These are phyloP conservation scores for Acropternis orthonyx DNA, from an alignment of 2,797 vertebrate genomes.

Conservation along the genomic window DNA sequence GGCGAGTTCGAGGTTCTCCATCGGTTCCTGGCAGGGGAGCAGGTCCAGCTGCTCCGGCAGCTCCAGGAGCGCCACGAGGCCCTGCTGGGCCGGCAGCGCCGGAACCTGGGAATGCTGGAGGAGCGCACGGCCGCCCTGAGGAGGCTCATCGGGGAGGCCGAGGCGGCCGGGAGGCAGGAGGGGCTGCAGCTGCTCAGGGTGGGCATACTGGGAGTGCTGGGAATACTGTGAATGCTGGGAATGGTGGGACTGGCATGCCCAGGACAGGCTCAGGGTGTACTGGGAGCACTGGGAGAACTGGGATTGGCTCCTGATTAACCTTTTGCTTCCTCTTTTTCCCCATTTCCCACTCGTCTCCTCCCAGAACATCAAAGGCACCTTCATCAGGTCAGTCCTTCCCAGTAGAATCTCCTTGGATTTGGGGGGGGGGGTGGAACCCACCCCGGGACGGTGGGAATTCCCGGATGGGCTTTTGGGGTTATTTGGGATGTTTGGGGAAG, in stretches of 20 bases:
- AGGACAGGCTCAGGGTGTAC: neutral
- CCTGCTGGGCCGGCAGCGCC: constrained; percentile 53
- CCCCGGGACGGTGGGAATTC: neutral
- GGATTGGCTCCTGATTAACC: neutral
- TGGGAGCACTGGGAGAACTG: no score
- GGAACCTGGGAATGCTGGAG: constrained; percentile 33
- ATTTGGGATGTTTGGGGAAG: rapidly evolving
- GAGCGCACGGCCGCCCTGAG: neutral
- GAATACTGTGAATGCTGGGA: no score
- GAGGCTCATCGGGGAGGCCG: no score
- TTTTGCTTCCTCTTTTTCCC: neutral
- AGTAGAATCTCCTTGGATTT: rapidly evolving
- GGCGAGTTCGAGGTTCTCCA: constrained; percentile 73
- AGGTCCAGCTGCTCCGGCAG: constrained; percentile 69
- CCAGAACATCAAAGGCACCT: constrained; percentile 79
- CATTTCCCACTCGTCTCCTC: neutral
- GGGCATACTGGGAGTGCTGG: no score
- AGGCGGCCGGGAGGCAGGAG: no score
- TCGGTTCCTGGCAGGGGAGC: constrained; percentile 74
- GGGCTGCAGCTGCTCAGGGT: no score
- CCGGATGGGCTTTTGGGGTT: neutral
- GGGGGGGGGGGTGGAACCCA: neutral
- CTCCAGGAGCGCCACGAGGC: constrained; percentile 71
- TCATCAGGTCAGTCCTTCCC: constrained; percentile 70
- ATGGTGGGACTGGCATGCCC: no score